Percentiles rank a stretch among this genome's conserved stretches.
phyloP scores from a whole-genome alignment of 2,888 invertebrate species.

The Mesorhabditis spiculigera region DNA sequence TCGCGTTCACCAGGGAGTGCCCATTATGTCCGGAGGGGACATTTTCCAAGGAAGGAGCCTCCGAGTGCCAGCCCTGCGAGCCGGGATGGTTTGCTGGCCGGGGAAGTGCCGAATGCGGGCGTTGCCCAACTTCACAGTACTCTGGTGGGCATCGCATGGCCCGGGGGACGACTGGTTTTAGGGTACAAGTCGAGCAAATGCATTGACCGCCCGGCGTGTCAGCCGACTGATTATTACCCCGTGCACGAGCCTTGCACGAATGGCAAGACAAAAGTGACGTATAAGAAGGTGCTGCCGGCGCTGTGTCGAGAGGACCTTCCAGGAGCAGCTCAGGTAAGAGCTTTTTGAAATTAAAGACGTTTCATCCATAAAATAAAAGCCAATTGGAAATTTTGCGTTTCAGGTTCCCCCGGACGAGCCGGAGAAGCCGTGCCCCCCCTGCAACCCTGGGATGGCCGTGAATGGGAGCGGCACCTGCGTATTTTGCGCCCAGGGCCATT shows the following conservation, averaged over 20 bases:
- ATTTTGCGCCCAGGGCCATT: conserved; percentile 63
- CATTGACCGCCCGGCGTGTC: conserved; percentile 62
- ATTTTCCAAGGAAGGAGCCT: conserved; percentile 60
- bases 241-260: conserved; percentile 62
- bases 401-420: conserved; percentile 30
- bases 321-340: conserved; percentile 61
- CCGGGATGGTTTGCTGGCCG: conserved; percentile 61
- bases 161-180: conserved; percentile 23
- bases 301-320: conserved; percentile 63
- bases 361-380: background rate
- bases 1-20: conserved; percentile 66
- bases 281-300: conserved; percentile 65
- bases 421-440: conserved; percentile 62
- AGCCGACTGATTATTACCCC: conserved; percentile 63
- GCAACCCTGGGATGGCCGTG: conserved; percentile 66
- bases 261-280: conserved; percentile 58
- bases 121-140: conserved; percentile 59
- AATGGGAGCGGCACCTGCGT: conserved; percentile 60
- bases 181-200: conserved; percentile 63
- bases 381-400: conserved; percentile 30
- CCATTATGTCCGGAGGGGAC: conserved; percentile 61
- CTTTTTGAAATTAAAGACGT: too few relatives aligned
- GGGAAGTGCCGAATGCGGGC: conserved; percentile 61
- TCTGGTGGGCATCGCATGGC: conserved; percentile 29
- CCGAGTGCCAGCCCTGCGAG: conserved; percentile 62